These are phyloP conservation scores for Sebastes elongatus DNA, from an alignment of 2,797 vertebrate species.

Conservation along the genomic window DNA sequence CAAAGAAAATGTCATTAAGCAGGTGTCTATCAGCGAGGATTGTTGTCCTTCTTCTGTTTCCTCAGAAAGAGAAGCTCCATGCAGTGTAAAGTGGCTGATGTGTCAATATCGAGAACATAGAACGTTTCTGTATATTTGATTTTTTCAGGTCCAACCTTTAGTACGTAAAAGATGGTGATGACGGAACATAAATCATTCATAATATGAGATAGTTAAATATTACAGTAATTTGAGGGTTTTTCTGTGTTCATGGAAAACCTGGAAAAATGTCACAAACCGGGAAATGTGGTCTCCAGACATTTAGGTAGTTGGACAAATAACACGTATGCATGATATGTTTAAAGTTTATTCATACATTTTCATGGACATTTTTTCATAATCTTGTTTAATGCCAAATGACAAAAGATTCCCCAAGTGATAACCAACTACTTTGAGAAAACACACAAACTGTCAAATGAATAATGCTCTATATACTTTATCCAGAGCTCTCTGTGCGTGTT, in stretches of 20 bases:
- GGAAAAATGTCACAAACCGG: background rate
- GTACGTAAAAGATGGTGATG: background rate
- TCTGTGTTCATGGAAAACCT: background rate
- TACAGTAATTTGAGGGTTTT: background rate
- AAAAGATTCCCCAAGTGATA: background rate
- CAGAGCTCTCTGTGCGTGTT: too few species aligned
- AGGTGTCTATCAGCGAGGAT: background rate
- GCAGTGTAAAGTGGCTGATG: background rate
- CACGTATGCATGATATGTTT: background rate
- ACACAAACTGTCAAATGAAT: background rate
- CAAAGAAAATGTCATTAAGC: slow-evolving; percentile 19
- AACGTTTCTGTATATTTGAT: too few species aligned
- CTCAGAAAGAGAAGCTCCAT: background rate
- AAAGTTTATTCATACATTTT: background rate
- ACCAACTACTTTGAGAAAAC: background rate
- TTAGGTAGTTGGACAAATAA: background rate
- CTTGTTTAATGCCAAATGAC: too few species aligned
- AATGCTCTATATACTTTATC: too few species aligned
- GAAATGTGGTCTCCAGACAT: background rate
- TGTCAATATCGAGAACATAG: background rate
- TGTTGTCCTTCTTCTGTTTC: background rate
- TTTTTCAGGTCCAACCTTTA: background rate
- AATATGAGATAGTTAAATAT: background rate
- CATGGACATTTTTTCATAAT: too few species aligned
- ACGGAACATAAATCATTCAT: background rate